These are phyloP conservation scores for Belonocnema kinseyi DNA, from an alignment of 1,140 invertebrate species.

Conservation along the genomic window DNA sequence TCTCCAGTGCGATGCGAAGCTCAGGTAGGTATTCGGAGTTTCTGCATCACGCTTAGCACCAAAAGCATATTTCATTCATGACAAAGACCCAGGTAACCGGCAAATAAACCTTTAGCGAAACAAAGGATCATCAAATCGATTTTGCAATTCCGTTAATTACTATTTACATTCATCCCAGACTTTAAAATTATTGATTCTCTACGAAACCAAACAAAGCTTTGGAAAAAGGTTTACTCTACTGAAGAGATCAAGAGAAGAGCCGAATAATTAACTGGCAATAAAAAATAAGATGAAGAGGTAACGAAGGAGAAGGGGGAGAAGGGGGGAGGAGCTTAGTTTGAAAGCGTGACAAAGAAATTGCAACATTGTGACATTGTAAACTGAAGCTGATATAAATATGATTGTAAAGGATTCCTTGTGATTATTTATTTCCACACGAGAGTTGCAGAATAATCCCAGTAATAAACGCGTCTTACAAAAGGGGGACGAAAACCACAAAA, in stretches of 20 bases:
- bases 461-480: conserved; percentile 10
- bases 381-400: conserved; percentile 1
- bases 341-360: not conserved
- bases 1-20: conserved; percentile 15
- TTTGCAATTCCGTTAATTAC: conserved; percentile 5
- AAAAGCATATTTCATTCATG: conserved; percentile 31
- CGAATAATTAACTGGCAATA: too few relatives aligned
- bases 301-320: not conserved
- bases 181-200: conserved; percentile 9
- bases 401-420: not conserved
- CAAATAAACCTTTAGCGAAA: not conserved
- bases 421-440: conserved; percentile 28
- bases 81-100: conserved; percentile 9
- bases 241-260: too few relatives aligned
- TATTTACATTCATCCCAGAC: conserved; percentile 4
- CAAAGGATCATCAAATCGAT: conserved; percentile 18
- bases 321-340: not conserved
- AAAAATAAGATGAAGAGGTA: too few relatives aligned
- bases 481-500: conserved; percentile 23
- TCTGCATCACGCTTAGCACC: not conserved
- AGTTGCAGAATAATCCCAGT: conserved; percentile 15
- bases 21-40: conserved; percentile 7
- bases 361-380: conserved; percentile 1
- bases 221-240: too few relatives aligned
- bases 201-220: not conserved